Evolutionary conservation across 2,113 vertebrate species (phyloP).

Genomic region (Sebastes schlegelii): DNA sequence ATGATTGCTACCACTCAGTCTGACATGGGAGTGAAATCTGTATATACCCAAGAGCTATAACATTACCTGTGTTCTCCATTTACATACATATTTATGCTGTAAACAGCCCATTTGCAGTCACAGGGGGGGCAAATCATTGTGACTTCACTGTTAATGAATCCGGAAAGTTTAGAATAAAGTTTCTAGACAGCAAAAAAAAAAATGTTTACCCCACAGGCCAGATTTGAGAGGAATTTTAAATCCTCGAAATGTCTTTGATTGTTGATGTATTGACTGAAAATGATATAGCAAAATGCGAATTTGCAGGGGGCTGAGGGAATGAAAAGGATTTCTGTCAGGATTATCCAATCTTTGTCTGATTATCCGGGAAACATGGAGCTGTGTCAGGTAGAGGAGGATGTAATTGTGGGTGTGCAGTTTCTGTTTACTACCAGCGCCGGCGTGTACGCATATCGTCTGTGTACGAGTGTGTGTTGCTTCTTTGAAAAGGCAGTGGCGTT

Average conservation of each 20-base stretch:
- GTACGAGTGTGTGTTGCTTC: constrained; percentile 40
- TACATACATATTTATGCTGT: constrained; percentile 57
- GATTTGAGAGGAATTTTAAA: constrained; percentile 58
- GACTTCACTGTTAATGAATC: constrained; percentile 54
- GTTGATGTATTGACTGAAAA: constrained; percentile 70
- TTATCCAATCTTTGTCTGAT: constrained; percentile 77
- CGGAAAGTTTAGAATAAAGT: constrained; percentile 66
- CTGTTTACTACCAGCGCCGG: constrained; percentile 50
- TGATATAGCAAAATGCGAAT: constrained; percentile 72
- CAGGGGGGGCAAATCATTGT: constrained; percentile 37
- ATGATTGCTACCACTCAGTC: constrained; percentile 69
- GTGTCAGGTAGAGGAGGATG: constrained; percentile 70
- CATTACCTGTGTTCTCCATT: constrained; percentile 60
- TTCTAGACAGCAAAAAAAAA: constrained; percentile 38
- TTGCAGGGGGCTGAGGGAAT: constrained; percentile 62
- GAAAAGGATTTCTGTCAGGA: constrained; percentile 78
- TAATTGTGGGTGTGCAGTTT: constrained; percentile 67
- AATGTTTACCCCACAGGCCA: constrained; percentile 52
- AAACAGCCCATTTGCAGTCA: constrained; percentile 25
- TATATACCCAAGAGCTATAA: constrained; percentile 59
- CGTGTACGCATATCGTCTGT: neutral
- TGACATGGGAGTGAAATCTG: constrained; percentile 61
- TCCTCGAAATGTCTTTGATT: constrained; percentile 75
- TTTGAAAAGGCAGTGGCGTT: constrained; percentile 66
- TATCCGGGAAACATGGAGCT: constrained; percentile 69